Base-by-base conservation (phyloP, 1,140 invertebrate species). In the Leptonema lineaticorne region DNA sequence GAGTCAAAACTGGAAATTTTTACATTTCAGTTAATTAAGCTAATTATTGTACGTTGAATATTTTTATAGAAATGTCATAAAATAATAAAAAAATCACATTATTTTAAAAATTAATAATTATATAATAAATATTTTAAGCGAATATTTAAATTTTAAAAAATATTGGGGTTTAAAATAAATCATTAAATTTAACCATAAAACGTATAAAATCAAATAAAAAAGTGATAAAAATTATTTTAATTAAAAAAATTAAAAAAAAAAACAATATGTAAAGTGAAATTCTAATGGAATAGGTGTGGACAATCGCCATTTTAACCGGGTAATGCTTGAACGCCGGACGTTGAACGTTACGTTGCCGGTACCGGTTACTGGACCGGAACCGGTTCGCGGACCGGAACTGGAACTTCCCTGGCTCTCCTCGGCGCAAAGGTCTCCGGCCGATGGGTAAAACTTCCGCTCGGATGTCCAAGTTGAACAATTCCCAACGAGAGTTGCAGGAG, bases 401-500 rank as follows among this genome's bases (percentile, higher is more conserved):
- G 37, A 16, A 3, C 50, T 11, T 16, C 2, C 1, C 33, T 22
- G 50, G 63, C 8, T 24, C 24, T 24, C 5, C 50, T n/a, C 50
- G 4, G 8, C 50, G 20, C 8, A 45, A 64, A 64, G 62, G 62
- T 50, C 45, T 29, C 18, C 18, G 46, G 53, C 53, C 45, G 68
- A 71, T 53, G 59, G 37, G 24, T n/a, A n/a, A 46, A 71, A 68
- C 62, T 53, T 71, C 63, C 67, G 67, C 11, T 30, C 22, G 45
- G 48, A 69, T 58, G 67, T 66, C 18, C 46, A 66, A 71, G 63
- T 68, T 71, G 69, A 71, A 71, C 67, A 71, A 71, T 71, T 60
- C 65, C 57, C 48, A 56, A 48, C 18, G 60, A 60, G 63, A 69
- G 46, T 27, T 66, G n/a, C n/a, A n/a, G n/a, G n/a, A n/a, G n/a